These are phyloP conservation scores for Lutjanus argentimaculatus DNA, from an alignment of 2,797 vertebrate genomes.

Conservation along the genomic window DNA sequence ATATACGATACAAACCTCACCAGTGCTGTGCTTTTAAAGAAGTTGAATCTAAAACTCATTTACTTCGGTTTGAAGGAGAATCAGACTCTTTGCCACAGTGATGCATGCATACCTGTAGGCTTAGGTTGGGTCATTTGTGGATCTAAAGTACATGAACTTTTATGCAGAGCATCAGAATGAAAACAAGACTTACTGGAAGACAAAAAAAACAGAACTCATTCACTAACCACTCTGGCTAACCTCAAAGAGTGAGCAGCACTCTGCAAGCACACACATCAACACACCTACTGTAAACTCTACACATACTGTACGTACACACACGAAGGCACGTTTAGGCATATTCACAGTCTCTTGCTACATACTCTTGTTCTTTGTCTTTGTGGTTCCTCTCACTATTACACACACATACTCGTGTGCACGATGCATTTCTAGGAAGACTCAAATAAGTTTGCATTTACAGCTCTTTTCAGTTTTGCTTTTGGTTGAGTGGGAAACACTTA, in stretches of 20 bases:
- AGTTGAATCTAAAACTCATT: neutral
- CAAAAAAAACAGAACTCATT: constrained; percentile 53
- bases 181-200: constrained; percentile 75
- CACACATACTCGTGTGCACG: neutral
- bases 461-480: constrained; percentile 34
- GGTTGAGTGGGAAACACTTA: neutral
- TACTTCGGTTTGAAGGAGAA: neutral
- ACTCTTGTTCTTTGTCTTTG: constrained; percentile 12
- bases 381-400: constrained; percentile 29
- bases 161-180: constrained; percentile 51
- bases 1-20: neutral
- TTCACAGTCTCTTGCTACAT: constrained; percentile 3
- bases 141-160: constrained; percentile 15
- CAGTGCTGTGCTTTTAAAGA: neutral
- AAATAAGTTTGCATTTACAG: constrained; percentile 8
- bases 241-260: constrained; percentile 60
- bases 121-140: constrained; percentile 17
- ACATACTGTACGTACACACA: constrained; percentile 1
- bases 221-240: constrained; percentile 76
- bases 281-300: neutral
- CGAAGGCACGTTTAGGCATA: constrained; percentile 7
- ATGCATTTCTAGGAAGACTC: constrained; percentile 31
- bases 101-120: constrained; percentile 24
- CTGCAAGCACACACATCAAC: constrained; percentile 35
- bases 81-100: constrained; percentile 8